Percentiles rank a stretch among this genome's conserved stretches.
These are phyloP conservation scores for Actinernus sp. DNA, from an alignment of 92 coral and sea anemone genomes.

Conservation along the genomic window DNA sequence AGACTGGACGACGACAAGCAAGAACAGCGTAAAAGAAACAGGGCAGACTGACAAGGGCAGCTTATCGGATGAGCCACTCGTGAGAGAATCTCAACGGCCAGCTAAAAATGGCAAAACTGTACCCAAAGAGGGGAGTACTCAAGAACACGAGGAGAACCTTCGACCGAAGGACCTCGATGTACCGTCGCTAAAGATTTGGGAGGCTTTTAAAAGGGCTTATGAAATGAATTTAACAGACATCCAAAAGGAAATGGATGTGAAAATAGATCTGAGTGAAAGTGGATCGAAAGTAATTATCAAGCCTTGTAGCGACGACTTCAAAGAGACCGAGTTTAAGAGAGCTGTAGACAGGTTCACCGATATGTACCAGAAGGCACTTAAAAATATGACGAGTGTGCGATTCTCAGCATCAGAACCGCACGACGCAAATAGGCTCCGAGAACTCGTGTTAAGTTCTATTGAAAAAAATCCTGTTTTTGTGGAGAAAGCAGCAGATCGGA, in stretches of 20 bases:
- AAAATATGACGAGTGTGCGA: constrained; percentile 7
- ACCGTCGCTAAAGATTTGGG: no score
- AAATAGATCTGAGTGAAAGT: background rate
- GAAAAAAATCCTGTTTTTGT: background rate
- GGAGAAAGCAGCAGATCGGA: constrained; percentile 21
- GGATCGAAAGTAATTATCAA: background rate
- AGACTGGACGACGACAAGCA: no score
- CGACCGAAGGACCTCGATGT: no score
- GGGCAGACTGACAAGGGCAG: no score
- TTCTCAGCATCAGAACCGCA: constrained; percentile 1
- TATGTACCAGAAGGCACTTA: constrained; percentile 13
- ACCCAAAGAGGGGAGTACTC: no score
- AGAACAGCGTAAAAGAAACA: no score
- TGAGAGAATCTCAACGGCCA: no score
- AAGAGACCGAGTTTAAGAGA: background rate
- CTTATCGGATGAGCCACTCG: no score
- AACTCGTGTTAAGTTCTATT: background rate
- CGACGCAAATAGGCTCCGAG: background rate
- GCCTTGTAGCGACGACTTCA: constrained; percentile 5
- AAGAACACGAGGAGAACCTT: no score
- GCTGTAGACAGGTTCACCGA: background rate
- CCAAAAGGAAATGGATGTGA: background rate
- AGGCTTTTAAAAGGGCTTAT: constrained; percentile 5
- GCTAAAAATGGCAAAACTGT: no score
- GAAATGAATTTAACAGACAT: constrained; percentile 14